phyloP scores from a whole-genome alignment of 2,113 vertebrate genomes.

The Rhinolophus sinicus region DNA sequence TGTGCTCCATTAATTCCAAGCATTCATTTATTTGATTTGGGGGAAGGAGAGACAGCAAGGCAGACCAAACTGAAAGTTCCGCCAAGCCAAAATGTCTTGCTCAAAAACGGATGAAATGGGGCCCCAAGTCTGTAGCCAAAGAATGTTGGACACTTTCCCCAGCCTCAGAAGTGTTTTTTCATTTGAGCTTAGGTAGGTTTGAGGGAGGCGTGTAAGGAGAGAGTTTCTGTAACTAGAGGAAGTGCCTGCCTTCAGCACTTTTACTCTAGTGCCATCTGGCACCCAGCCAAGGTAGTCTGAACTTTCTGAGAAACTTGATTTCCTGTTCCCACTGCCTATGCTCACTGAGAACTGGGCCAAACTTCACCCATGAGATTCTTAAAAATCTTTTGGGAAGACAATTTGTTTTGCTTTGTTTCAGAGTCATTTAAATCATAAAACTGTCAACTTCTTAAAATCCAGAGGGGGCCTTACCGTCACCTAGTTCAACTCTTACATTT shows the following conservation, averaged over 20 bases:
- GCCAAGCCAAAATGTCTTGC: neutral
- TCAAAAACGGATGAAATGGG: neutral
- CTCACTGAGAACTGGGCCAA: neutral
- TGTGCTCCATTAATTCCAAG: neutral
- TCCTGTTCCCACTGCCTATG: conserved; percentile 70
- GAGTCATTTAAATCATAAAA: conserved; percentile 30
- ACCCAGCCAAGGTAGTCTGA: conserved; percentile 74
- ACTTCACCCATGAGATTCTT: neutral
- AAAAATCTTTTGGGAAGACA: conserved; percentile 5
- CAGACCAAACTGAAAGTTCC: neutral
- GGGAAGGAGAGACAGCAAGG: neutral
- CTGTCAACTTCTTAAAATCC: neutral
- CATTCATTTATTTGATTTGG: neutral
- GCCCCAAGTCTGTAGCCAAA: neutral
- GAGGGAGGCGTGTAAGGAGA: neutral
- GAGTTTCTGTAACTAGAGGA: conserved; percentile 70
- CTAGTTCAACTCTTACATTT: neutral
- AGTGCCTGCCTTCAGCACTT: conserved; percentile 54
- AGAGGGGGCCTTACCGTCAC: neutral
- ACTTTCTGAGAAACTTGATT: conserved; percentile 80
- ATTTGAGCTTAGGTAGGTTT: conserved; percentile 23
- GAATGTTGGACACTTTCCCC: neutral
- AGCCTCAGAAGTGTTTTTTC: conserved; percentile 33
- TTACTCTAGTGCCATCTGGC: conserved; percentile 69
- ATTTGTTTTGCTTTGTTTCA: neutral